Evolutionary conservation across 2,113 vertebrate genomes (phyloP), one percentile per base, ranked within the genome.

Genomic region (Shinisaurus crocodilurus): DNA sequence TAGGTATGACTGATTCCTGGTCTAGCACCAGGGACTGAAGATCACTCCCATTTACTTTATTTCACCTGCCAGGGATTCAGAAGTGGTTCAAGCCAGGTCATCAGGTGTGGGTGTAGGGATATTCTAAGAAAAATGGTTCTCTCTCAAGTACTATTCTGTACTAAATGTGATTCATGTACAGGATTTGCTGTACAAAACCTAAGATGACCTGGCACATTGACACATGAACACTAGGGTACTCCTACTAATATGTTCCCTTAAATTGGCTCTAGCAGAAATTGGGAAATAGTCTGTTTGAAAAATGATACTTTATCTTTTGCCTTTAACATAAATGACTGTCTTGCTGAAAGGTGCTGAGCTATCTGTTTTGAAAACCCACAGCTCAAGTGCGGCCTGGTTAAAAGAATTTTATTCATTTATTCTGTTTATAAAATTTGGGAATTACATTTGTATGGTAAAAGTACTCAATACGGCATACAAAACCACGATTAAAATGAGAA

Each of bases 181-280:
- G 23, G 40, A 63, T 69, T 48, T 70, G 48, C 3, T 45, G 13
- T 57, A 25, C 37, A 72, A 79, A 85, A 70, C 82, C 82, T 79
- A 70, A 79, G 72, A 72, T 88, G 37, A 79, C 80, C 72, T 54
- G n/a, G 69, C 54, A 79, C 67, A 84, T 13, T 79, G 67, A 82
- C 43, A 74, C 34, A 69, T 27, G 75, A 60, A 50, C 7, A n/a
- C 13, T 70, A 32, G 45, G 5, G 23, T 27, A 9, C 45, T 63
- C 76, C n/a, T 57, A 40, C n/a, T 57, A 45, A 1, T 15, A 1
- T 3, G 8, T 72, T 75, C 0, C 5, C 2, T n/a, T 40, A 57
- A 54, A 23, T n/a, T 54, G 37, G 4, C 72, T 87, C 18, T 27
- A 70, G 60, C 13, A 65, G 43, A 63, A 27, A 1, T 70, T 80